These are phyloP conservation scores for Notiomystis cincta DNA, from an alignment of 2,113 vertebrate genomes.

Conservation along the genomic window DNA sequence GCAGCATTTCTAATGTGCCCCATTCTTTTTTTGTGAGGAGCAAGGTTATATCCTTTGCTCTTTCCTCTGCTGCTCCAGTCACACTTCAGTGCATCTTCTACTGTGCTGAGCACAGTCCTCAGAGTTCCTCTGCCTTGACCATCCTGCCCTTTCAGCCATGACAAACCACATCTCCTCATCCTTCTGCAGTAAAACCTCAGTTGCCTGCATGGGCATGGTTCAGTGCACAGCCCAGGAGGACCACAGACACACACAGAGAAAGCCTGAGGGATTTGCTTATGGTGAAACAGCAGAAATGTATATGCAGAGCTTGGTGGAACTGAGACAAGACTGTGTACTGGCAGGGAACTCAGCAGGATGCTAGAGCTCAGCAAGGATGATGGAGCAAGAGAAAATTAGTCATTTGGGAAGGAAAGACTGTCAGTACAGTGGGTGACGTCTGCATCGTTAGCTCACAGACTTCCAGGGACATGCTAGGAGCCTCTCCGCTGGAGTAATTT, in stretches of 20 bases:
- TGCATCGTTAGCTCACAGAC: background rate
- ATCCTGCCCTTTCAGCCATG: fast-evolving
- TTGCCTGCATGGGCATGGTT: background rate
- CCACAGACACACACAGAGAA: fast-evolving
- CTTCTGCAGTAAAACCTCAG: background rate
- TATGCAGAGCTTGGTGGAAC: background rate
- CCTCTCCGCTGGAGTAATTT: background rate
- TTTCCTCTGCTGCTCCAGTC: background rate
- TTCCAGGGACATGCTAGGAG: background rate
- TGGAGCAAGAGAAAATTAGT: background rate
- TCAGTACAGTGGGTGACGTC: background rate
- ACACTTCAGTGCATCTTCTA: background rate
- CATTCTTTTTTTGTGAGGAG: background rate
- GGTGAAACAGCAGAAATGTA: background rate
- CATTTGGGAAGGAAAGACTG: background rate
- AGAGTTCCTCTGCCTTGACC: background rate
- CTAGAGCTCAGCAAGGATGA: background rate
- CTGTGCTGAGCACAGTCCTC: background rate
- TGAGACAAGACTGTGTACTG: background rate
- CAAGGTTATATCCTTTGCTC: background rate
- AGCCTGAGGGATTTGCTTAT: background rate
- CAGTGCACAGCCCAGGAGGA: background rate
- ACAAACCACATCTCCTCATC: background rate
- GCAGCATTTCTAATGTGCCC: background rate
- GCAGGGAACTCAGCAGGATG: background rate